These are phyloP conservation scores for Saxicola maurus DNA, from an alignment of 2,797 vertebrate genomes.

Conservation along the genomic window DNA sequence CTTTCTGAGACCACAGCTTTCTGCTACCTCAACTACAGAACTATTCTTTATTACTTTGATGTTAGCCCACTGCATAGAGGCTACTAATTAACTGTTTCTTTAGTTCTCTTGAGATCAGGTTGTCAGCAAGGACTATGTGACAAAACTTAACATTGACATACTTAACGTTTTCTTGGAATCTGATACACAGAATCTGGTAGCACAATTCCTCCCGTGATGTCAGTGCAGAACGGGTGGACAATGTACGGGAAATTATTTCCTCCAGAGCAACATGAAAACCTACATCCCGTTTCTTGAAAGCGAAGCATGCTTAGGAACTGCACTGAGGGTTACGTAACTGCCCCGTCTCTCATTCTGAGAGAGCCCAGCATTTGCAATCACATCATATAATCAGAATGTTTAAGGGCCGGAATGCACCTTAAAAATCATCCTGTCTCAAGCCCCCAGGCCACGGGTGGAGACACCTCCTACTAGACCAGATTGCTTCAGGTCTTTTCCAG, in stretches of 20 bases:
- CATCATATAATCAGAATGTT: not conserved
- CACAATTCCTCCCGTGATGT: not conserved
- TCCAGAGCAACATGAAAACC: not conserved
- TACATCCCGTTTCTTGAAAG: slow-evolving; percentile 28
- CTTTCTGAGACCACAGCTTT: not conserved
- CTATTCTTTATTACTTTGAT: not conserved
- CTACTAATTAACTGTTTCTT: not conserved
- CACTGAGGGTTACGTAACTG: not conserved
- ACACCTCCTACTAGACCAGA: not conserved
- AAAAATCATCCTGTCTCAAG: not conserved
- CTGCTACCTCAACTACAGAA: not conserved
- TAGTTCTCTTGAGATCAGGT: not conserved
- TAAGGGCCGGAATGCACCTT: not conserved
- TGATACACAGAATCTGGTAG: not conserved
- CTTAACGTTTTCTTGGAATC: not conserved
- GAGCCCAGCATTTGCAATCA: not conserved
- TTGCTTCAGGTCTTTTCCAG: not conserved
- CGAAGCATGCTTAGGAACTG: not conserved
- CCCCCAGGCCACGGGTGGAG: not conserved
- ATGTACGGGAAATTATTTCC: not conserved
- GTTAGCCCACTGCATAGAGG: not conserved
- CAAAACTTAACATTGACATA: not conserved
- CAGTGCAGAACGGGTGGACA: fast-evolving
- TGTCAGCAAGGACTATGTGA: not conserved
- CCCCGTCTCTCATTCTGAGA: fast-evolving